These are phyloP conservation scores for Zele albiditarsus DNA, from an alignment of 2,888 invertebrate genomes.

Conservation along the genomic window DNA sequence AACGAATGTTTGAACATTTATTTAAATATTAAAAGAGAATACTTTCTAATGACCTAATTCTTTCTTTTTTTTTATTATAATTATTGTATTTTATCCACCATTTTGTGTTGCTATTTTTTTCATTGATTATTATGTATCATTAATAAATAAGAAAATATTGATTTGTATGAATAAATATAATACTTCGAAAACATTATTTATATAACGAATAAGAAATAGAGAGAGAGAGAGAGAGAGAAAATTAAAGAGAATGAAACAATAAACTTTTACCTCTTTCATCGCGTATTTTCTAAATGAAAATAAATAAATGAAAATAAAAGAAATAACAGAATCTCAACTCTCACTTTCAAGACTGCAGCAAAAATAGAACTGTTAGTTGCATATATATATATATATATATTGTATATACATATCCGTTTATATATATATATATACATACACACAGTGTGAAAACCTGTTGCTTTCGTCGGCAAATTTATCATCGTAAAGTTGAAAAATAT, in stretches of 20 bases:
- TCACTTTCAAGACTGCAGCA: not conserved
- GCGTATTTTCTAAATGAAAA: not conserved
- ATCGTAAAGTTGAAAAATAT: slow-evolving; percentile 3
- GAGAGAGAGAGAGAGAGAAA: not conserved
- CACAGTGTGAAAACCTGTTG: slow-evolving; percentile 5
- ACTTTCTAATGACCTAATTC: too few relatives aligned
- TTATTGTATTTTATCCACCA: too few relatives aligned
- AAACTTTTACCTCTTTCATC: not conserved
- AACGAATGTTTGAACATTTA: too few relatives aligned
- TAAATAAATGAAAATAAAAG: not conserved
- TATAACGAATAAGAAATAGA: too few relatives aligned
- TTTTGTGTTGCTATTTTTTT: too few relatives aligned
- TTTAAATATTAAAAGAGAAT: too few relatives aligned
- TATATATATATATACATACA: not conserved
- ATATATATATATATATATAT: not conserved
- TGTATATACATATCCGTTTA: not conserved
- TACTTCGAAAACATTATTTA: too few relatives aligned
- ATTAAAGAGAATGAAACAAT: not conserved
- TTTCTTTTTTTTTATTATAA: too few relatives aligned
- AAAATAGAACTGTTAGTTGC: not conserved
- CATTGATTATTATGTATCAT: too few relatives aligned
- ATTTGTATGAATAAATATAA: too few relatives aligned
- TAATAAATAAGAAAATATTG: too few relatives aligned
- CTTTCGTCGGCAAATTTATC: not conserved
- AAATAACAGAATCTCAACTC: not conserved